Evolutionary conservation across 2,113 vertebrate genomes (phyloP), one percentile per base, ranked within the genome.

Genomic region (Macquaria ambigua): DNA sequence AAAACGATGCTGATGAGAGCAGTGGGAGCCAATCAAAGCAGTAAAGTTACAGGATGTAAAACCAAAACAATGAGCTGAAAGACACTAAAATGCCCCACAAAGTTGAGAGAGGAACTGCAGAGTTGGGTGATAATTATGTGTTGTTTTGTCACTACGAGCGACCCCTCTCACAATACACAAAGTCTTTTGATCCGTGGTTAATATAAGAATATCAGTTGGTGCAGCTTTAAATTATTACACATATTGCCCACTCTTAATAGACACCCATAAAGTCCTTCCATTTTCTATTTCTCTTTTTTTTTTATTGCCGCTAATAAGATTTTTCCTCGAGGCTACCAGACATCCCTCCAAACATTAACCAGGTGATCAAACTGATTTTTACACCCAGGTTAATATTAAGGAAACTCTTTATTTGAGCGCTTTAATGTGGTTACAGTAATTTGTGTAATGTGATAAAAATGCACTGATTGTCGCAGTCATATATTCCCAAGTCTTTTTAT

Each of bases 341-440:
- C 4, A 59, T 63, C 16, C 34, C 28, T 48, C 41, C 18, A 21
- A 16, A 72, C 23, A 52, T 58, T 18, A 82, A 74, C 6, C 41
- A 59, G 20, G 18, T 43, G 18, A 53, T 53, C 10, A 59, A 50
- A 50, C 80, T 18, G 15, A 50, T 58, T 34, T 23, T 25, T 14
- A 28, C 16, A 2, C 43, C 8, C 3, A 15, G 2, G 10, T 61
- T 52, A 20, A 37, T 6, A 52, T 72, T 62, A 31, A 16, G n/a
- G 8, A 75, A 59, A 25, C 25, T 59, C 18, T 31, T 31, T 31
- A 31, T 31, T 31, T 31, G 28, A 31, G 28, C 28, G 28, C 1
- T 52, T 74, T 21, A 59, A 50, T 52, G 53, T 39, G 28, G 23
- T 61, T 52, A 50, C 16, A 39, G 66, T 64, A 53, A 80, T 21